Percentiles rank a stretch among this genome's conserved stretches.
These are phyloP conservation scores for Rhinoderma darwinii DNA, from an alignment of 2,113 vertebrate species.

Conservation along the genomic window DNA sequence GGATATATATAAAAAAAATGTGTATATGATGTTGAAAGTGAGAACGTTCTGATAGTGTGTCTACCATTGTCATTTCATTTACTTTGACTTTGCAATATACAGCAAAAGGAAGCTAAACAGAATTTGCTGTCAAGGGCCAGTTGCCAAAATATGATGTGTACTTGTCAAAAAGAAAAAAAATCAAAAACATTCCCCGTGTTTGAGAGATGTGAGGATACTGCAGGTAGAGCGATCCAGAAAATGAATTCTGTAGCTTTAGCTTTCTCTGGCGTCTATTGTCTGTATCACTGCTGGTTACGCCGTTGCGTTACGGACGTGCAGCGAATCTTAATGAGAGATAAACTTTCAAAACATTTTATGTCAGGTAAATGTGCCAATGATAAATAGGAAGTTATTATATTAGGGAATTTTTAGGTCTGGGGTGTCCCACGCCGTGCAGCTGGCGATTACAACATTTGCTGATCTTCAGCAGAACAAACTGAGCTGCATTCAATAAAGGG, in stretches of 20 bases:
- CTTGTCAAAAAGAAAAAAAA: conserved; percentile 45
- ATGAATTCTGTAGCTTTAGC: not conserved
- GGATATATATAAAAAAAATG: not conserved
- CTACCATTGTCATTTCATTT: conserved; percentile 41
- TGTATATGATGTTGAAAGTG: not conserved
- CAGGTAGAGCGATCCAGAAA: conserved; percentile 18
- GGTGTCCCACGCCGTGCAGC: conserved; percentile 2
- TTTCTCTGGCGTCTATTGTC: conserved; percentile 14
- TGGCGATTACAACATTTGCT: conserved; percentile 29
- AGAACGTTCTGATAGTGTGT: conserved; percentile 26
- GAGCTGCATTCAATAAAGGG: not conserved
- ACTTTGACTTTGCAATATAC: conserved; percentile 41
- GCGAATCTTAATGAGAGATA: conserved; percentile 31
- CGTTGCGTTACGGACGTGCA: not conserved
- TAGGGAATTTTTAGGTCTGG: conserved; percentile 30
- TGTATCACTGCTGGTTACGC: conserved; percentile 8
- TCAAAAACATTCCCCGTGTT: not conserved
- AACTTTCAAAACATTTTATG: conserved; percentile 49
- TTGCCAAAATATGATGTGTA: conserved; percentile 41
- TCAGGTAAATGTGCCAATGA: conserved; percentile 6
- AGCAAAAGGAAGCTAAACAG: conserved; percentile 13
- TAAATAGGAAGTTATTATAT: conserved; percentile 46
- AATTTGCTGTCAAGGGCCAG: conserved; percentile 28
- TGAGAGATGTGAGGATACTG: conserved; percentile 28
- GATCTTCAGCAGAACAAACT: conserved; percentile 20